Evolutionary conservation across 92 coral and sea anemone species (phyloP).

Genomic region (Epizoanthus ramosus): DNA sequence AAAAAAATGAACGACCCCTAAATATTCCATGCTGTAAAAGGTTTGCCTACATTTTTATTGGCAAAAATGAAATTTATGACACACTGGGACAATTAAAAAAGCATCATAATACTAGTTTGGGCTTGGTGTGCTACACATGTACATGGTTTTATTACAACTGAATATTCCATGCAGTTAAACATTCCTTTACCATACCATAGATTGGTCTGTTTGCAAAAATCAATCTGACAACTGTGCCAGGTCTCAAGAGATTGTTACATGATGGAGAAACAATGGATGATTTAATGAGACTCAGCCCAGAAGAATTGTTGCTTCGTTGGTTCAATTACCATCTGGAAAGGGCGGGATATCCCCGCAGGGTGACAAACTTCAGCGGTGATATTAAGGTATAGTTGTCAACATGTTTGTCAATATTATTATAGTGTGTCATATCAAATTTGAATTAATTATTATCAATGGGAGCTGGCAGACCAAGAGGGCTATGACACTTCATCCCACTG

Average conservation of each 20-base stretch:
- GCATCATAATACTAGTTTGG: neutral
- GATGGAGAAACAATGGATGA: slow-evolving; percentile 92
- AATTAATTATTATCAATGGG: too few relatives aligned
- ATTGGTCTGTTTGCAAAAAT: slow-evolving; percentile 97
- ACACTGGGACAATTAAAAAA: too few relatives aligned
- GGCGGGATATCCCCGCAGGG: slow-evolving; percentile 75
- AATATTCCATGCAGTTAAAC: neutral
- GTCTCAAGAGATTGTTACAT: slow-evolving; percentile 75
- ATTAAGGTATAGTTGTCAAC: slow-evolving; percentile 54
- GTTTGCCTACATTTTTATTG: too few relatives aligned
- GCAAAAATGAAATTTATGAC: too few relatives aligned
- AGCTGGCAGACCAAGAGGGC: too few relatives aligned
- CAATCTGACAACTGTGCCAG: slow-evolving; percentile 86
- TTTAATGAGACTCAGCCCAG: slow-evolving; percentile 84
- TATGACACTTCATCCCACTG: too few relatives aligned
- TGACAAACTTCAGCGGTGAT: slow-evolving; percentile 84
- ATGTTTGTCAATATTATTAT: too few relatives aligned
- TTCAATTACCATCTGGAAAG: slow-evolving; percentile 90
- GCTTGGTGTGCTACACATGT: neutral
- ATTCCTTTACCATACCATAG: slow-evolving; percentile 36
- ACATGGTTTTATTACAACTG: neutral
- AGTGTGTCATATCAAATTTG: too few relatives aligned
- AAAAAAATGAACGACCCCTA: too few relatives aligned
- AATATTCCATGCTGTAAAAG: too few relatives aligned
- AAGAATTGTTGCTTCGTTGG: slow-evolving; percentile 89